Evolutionary conservation across 1,140 invertebrate genomes (phyloP).

Genomic region (Batillaria attramentaria): DNA sequence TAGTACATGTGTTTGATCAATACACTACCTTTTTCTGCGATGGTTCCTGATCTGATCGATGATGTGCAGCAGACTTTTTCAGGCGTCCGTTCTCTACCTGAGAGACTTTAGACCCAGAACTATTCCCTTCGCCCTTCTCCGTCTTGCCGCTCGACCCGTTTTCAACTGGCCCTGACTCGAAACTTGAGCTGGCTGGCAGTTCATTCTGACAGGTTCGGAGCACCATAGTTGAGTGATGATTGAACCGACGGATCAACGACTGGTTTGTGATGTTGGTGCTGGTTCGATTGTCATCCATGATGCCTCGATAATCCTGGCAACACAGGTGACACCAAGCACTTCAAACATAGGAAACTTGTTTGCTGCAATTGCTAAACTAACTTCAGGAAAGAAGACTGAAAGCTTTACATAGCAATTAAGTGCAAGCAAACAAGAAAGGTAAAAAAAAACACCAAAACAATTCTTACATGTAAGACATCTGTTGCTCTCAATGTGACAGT

Average conservation of each 20-base stretch:
- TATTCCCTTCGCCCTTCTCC: not conserved
- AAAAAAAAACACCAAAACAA: not conserved
- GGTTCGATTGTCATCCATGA: slow-evolving; percentile 48
- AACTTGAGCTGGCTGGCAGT: slow-evolving; percentile 5
- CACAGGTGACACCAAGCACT: no score
- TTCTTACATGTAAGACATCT: no score
- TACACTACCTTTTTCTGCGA: slow-evolving; percentile 55
- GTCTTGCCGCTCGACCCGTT: not conserved
- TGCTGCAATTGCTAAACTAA: not conserved
- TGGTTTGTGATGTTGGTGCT: slow-evolving; percentile 78
- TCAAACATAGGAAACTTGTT: not conserved
- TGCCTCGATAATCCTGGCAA: slow-evolving; percentile 60
- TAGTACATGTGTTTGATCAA: no score
- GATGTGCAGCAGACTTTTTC: not conserved
- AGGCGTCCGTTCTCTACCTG: slow-evolving; percentile 33
- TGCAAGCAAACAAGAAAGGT: not conserved
- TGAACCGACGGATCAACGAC: slow-evolving; percentile 94
- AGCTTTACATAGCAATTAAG: not conserved
- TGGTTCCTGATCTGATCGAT: slow-evolving; percentile 29
- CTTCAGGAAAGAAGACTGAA: not conserved
- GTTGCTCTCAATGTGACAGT: no score
- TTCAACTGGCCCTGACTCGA: not conserved
- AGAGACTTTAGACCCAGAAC: slow-evolving; percentile 16
- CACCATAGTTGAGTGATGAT: slow-evolving; percentile 98
- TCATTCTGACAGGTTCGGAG: slow-evolving; percentile 82